phyloP scores from a whole-genome alignment of 1,140 invertebrate species.

The Calosoma granatense region DNA sequence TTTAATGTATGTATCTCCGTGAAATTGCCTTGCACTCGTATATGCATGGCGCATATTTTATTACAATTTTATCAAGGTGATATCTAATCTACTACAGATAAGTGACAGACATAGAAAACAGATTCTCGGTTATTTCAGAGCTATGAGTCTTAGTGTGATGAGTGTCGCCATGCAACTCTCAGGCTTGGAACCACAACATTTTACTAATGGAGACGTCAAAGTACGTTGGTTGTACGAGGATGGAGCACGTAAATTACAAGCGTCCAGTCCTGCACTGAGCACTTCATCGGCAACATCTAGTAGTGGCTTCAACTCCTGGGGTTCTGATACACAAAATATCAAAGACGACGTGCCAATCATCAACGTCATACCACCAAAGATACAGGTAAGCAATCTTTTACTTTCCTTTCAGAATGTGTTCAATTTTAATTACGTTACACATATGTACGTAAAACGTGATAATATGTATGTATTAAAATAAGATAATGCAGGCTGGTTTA shows the following conservation, averaged over 20 bases:
- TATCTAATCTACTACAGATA: no score
- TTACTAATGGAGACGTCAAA: background rate
- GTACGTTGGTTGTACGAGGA: background rate
- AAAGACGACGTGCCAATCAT: background rate
- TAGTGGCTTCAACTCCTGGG: background rate
- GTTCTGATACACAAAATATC: background rate
- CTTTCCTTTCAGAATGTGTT: background rate
- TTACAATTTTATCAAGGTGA: no score
- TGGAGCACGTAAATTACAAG: background rate
- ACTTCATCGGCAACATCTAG: background rate
- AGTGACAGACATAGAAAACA: no score
- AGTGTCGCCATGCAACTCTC: constrained; percentile 1
- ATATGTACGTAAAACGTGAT: background rate
- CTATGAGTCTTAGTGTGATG: background rate
- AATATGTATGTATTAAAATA: no score
- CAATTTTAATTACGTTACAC: background rate
- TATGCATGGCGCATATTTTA: no score
- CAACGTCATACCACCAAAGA: background rate
- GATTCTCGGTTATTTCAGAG: no score
- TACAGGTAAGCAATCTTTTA: no score
- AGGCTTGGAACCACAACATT: background rate
- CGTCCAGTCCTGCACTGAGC: background rate
- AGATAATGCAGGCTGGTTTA: no score
- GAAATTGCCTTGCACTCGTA: no score
- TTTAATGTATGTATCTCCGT: no score